Percentiles rank a stretch among this genome's conserved stretches.
These are phyloP conservation scores for Calameuta filiformis DNA, from an alignment of 2,888 invertebrate species.

Conservation along the genomic window DNA sequence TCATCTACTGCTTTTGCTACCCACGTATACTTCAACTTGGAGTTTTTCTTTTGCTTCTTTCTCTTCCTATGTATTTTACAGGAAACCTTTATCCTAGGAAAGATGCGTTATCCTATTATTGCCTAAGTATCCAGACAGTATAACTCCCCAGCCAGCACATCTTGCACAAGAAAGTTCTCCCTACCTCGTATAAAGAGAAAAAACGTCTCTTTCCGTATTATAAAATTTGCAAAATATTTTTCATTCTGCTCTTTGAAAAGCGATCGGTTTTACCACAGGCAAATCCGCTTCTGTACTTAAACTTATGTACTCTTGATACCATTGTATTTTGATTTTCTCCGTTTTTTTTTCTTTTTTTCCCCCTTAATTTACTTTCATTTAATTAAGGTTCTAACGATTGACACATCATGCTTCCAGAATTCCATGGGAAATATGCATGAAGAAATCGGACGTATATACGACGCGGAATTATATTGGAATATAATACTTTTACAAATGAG, in stretches of 20 bases:
- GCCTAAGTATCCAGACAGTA: background rate
- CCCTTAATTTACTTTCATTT: background rate
- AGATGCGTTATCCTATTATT: background rate
- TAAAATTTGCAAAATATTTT: background rate
- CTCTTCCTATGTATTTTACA: background rate
- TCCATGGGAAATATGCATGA: background rate
- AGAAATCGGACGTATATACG: background rate
- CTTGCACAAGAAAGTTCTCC: background rate
- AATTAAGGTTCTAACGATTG: background rate
- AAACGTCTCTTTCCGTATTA: background rate
- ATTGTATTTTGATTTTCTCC: background rate
- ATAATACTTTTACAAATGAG: background rate
- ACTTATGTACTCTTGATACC: background rate
- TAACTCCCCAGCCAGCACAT: background rate
- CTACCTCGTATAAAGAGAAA: background rate
- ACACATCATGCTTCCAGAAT: background rate
- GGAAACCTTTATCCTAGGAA: background rate
- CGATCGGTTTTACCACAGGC: background rate
- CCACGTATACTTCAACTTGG: background rate
- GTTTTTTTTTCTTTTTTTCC: background rate
- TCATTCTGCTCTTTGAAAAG: background rate
- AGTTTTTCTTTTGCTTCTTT: background rate
- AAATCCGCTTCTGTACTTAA: background rate
- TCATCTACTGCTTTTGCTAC: background rate
- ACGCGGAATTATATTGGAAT: background rate